A percentile compares a stretch with the other conserved stretches of the same genome.
phyloP scores from a whole-genome alignment of 2,113 vertebrate species.

The Strigops habroptila region DNA sequence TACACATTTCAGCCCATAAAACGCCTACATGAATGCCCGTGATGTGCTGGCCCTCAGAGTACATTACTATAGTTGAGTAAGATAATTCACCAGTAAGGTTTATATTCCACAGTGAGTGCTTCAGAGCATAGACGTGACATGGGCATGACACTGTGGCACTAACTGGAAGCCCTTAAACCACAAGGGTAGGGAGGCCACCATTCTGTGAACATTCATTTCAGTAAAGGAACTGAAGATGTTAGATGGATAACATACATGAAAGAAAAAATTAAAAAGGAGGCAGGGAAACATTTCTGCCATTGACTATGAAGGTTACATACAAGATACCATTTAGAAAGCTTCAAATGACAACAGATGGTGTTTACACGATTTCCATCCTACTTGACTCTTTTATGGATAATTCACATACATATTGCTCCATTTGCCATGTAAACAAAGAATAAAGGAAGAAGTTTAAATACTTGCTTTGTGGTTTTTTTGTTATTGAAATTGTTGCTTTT shows the following conservation, averaged over 20 bases:
- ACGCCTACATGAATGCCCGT: fast-evolving
- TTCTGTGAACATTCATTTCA: background rate
- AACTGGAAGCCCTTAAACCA: background rate
- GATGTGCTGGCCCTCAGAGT: background rate
- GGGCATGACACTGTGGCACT: background rate
- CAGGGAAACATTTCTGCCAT: background rate
- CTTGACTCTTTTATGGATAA: slow-evolving; percentile 9
- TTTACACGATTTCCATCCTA: slow-evolving; percentile 13
- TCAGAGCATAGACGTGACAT: background rate
- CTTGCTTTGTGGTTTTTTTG: background rate
- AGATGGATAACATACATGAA: background rate
- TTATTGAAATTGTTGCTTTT: background rate
- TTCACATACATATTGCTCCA: background rate
- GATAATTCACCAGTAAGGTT: background rate
- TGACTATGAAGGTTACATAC: background rate
- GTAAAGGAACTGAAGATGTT: background rate
- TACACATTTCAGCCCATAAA: background rate
- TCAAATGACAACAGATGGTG: slow-evolving; percentile 2
- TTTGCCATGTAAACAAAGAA: slow-evolving; percentile 12
- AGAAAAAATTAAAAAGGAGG: background rate
- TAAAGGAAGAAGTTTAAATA: slow-evolving; percentile 4
- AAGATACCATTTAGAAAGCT: background rate
- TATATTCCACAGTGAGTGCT: background rate
- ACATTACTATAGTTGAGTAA: background rate
- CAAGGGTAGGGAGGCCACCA: fast-evolving